A percentile compares a stretch with the other conserved stretches of the same genome.
Evolutionary conservation across 2,888 invertebrate genomes (phyloP).

Genomic region (Asteroscopus sphinx): DNA sequence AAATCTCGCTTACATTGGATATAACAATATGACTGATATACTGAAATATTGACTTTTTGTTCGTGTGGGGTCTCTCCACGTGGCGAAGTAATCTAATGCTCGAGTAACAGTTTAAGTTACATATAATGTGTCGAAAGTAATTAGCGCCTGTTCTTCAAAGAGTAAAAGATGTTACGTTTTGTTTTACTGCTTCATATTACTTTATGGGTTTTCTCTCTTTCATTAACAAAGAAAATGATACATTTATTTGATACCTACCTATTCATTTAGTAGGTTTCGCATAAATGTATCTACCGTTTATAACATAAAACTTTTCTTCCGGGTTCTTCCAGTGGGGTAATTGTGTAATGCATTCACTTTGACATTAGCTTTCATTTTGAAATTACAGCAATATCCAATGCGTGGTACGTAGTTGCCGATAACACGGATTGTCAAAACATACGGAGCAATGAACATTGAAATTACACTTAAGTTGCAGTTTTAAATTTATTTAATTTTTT

Average conservation of each 20-base stretch:
- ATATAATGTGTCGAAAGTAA: slow-evolving; percentile 52
- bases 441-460: too few relatives aligned
- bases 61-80: slow-evolving; percentile 33
- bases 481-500: too few relatives aligned
- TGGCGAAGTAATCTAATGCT: slow-evolving; percentile 47
- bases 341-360: too few relatives aligned
- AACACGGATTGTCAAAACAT: too few relatives aligned
- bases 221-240: neutral
- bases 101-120: slow-evolving; percentile 48
- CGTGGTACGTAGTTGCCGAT: too few relatives aligned
- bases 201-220: neutral
- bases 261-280: too few relatives aligned
- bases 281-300: too few relatives aligned
- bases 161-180: slow-evolving; percentile 9
- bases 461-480: too few relatives aligned
- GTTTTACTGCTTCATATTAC: slow-evolving; percentile 3
- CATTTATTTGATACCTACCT: neutral
- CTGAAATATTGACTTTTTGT: slow-evolving; percentile 36
- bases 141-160: slow-evolving; percentile 36
- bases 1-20: slow-evolving; percentile 13
- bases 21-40: slow-evolving; percentile 17
- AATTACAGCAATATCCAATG: too few relatives aligned
- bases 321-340: too few relatives aligned
- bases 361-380: too few relatives aligned
- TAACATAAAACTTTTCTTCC: too few relatives aligned